Percentiles rank a stretch among this genome's conserved stretches.
Conservation (phyloP, 1,140 invertebrate genomes). For the Pogonognathellus flavescens region DNA sequence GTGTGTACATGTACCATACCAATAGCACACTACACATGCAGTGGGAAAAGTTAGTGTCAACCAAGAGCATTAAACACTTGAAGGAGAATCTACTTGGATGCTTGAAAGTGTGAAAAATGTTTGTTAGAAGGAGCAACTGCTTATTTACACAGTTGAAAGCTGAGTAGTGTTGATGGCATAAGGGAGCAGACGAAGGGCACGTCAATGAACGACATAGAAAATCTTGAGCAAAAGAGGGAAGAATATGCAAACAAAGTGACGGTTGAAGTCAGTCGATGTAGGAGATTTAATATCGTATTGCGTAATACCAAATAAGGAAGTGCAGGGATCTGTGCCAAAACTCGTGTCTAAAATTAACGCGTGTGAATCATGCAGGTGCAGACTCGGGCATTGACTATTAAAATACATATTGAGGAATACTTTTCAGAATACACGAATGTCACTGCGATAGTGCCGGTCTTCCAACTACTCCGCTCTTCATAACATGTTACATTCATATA, state of each 20-base stretch:
- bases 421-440: slow-evolving; percentile 41
- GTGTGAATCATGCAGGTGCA: slow-evolving; percentile 67
- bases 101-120: not conserved
- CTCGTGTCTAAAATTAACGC: slow-evolving; percentile 66
- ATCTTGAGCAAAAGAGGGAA: slow-evolving; percentile 41
- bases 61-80: too few relatives aligned
- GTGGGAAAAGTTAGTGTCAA: too few relatives aligned
- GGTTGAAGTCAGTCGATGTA: slow-evolving; percentile 54
- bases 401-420: slow-evolving; percentile 42
- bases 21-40: too few relatives aligned
- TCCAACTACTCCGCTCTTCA: not conserved
- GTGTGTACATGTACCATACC: too few relatives aligned
- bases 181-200: slow-evolving; percentile 33
- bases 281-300: slow-evolving; percentile 65
- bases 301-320: slow-evolving; percentile 64
- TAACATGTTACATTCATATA: too few relatives aligned
- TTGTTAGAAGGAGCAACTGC: not conserved
- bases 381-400: slow-evolving; percentile 51
- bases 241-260: slow-evolving; percentile 32
- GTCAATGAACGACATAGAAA: slow-evolving; percentile 43
- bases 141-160: slow-evolving; percentile 25
- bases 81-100: not conserved
- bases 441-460: not conserved
- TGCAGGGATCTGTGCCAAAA: slow-evolving; percentile 65
- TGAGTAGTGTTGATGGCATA: not conserved